phyloP scores from a whole-genome alignment of 1,140 invertebrate genomes.

The Lasioglossum baleicum region DNA sequence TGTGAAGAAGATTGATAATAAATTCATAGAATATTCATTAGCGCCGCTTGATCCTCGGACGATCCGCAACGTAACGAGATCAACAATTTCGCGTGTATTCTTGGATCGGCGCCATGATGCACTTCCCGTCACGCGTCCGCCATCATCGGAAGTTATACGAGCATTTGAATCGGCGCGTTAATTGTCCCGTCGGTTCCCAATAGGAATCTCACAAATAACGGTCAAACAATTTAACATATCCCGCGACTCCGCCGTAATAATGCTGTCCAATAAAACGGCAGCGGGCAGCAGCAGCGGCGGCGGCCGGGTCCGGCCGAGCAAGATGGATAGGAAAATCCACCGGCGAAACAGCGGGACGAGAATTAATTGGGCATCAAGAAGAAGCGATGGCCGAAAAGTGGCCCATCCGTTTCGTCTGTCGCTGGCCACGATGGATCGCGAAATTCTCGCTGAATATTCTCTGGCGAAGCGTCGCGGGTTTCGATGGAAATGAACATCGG shows the following conservation, averaged over 20 bases:
- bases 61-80: neutral
- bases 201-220: neutral
- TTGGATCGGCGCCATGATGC: neutral
- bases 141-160: slow-evolving; percentile 6
- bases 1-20: neutral
- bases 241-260: neutral
- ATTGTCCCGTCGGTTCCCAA: slow-evolving; percentile 1
- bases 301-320: too few species aligned
- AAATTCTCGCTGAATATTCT: neutral
- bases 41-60: neutral
- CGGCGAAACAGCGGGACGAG: neutral
- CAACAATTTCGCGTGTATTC: neutral
- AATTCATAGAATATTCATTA: neutral
- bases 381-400: neutral
- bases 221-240: neutral
- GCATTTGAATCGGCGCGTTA: neutral
- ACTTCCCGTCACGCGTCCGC: neutral
- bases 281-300: neutral
- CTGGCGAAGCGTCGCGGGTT: neutral
- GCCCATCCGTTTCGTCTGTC: slow-evolving; percentile 6
- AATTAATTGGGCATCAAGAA: slow-evolving; percentile 9
- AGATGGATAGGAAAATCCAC: slow-evolving; percentile 14
- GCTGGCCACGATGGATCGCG: neutral
- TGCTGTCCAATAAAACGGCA: neutral
- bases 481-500: slow-evolving; percentile 8